Evolutionary conservation across 2,888 invertebrate genomes (phyloP).

Genomic region (Apamea sordens): DNA sequence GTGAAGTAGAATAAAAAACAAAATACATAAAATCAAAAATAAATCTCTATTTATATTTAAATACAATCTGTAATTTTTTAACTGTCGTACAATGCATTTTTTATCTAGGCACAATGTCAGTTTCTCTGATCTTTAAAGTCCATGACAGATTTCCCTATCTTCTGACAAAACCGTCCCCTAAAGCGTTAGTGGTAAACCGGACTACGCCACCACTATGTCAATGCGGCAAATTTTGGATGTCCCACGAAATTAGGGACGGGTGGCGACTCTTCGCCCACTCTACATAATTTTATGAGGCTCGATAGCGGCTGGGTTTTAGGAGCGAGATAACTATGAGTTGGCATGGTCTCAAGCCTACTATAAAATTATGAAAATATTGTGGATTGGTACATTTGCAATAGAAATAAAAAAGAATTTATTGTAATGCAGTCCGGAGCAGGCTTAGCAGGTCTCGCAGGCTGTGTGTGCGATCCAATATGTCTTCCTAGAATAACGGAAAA

Average conservation of each 20-base stretch:
- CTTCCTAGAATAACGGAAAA: conserved; percentile 50
- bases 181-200: conserved; percentile 36
- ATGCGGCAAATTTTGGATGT: conserved; percentile 57
- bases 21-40: background rate
- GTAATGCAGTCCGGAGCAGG: conserved; percentile 59
- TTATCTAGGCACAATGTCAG: background rate
- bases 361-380: conserved; percentile 77
- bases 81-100: background rate
- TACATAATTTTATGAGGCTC: conserved; percentile 71
- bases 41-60: background rate
- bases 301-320: conserved; percentile 71
- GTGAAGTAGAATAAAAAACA: background rate
- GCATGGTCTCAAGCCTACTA: conserved; percentile 73
- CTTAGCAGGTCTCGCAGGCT: conserved; percentile 32
- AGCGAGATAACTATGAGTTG: conserved; percentile 74
- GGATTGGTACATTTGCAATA: conserved; percentile 70
- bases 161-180: conserved; percentile 6
- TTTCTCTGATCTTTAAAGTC: background rate
- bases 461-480: conserved; percentile 28
- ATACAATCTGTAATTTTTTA: background rate
- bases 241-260: conserved; percentile 62
- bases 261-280: conserved; percentile 65
- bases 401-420: conserved; percentile 72
- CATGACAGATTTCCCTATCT: background rate
- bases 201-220: conserved; percentile 29